These are phyloP conservation scores for Odontocerum albicorne DNA, from an alignment of 2,888 invertebrate genomes.

Conservation along the genomic window DNA sequence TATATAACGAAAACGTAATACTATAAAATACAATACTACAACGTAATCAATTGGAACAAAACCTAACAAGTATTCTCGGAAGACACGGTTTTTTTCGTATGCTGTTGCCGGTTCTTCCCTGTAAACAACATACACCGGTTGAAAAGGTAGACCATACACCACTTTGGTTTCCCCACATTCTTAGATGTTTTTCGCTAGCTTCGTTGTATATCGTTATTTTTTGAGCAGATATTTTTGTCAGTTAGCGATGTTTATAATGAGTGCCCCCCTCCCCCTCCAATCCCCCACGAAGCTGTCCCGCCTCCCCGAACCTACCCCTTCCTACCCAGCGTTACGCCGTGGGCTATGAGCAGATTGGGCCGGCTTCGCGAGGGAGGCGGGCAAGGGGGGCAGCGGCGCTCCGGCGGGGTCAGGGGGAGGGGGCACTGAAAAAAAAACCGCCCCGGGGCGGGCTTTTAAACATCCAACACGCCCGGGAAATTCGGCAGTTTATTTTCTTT, in stretches of 20 bases:
- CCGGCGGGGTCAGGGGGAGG: not conserved
- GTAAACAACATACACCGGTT: too few relatives aligned
- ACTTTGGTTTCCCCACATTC: too few relatives aligned
- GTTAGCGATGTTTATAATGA: conserved; percentile 9
- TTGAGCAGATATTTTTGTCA: not conserved
- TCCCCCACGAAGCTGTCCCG: not conserved
- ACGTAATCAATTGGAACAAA: too few relatives aligned
- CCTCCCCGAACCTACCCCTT: not conserved
- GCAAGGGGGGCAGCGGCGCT: not conserved
- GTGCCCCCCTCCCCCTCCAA: conserved; percentile 10
- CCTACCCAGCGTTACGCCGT: conserved; percentile 7
- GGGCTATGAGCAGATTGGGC: conserved; percentile 13
- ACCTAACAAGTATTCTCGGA: too few relatives aligned
- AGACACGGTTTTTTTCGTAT: too few relatives aligned
- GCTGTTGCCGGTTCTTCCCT: too few relatives aligned
- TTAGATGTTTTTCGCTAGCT: too few relatives aligned
- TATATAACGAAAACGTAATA: too few relatives aligned
- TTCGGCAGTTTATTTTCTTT: conserved; percentile 34
- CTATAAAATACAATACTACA: too few relatives aligned
- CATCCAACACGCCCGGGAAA: conserved; percentile 19
- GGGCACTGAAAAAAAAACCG: conserved; percentile 27
- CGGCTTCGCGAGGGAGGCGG: not conserved
- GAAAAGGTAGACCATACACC: not conserved
- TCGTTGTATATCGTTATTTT: too few relatives aligned
- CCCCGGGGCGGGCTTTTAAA: conserved; percentile 33